Conservation (phyloP, 2,797 vertebrate genomes). For the Lacerta agilis region DNA sequence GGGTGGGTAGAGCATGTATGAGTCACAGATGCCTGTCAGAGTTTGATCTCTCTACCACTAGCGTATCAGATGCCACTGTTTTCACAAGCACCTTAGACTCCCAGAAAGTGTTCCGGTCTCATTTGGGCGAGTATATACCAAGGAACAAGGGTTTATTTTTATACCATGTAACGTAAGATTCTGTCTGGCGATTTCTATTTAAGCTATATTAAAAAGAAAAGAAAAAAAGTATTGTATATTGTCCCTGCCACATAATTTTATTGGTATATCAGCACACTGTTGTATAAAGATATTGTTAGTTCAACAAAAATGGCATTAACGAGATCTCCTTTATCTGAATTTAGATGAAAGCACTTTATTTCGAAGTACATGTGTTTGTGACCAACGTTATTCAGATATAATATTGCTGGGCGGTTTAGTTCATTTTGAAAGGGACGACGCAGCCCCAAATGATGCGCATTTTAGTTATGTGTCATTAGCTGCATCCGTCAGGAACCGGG, state of each 20-base stretch:
- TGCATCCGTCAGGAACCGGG: neutral
- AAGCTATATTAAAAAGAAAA: constrained; percentile 34
- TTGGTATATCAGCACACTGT: constrained; percentile 23
- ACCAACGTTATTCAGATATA: constrained; percentile 38
- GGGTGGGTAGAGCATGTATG: neutral
- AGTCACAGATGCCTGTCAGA: neutral
- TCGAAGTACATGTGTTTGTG: constrained; percentile 32
- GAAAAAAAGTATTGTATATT: constrained; percentile 48
- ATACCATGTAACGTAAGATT: constrained; percentile 52
- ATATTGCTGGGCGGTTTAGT: neutral
- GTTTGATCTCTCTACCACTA: neutral
- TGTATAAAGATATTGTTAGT: constrained; percentile 54
- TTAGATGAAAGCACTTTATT: constrained; percentile 81
- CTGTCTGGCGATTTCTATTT: constrained; percentile 64
- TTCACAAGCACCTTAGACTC: constrained; percentile 63
- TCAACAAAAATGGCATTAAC: constrained; percentile 44
- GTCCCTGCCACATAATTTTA: constrained; percentile 52
- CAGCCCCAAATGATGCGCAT: rapidly evolving
- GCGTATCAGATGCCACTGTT: constrained; percentile 14
- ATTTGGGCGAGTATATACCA: constrained; percentile 19
- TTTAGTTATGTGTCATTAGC: neutral
- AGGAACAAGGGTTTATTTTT: constrained; percentile 64
- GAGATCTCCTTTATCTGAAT: constrained; percentile 62
- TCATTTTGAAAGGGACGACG: constrained; percentile 17
- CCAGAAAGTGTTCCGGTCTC: neutral